A percentile compares a stretch with the other conserved stretches of the same genome.
These are phyloP conservation scores for Sinelater perroti DNA, from an alignment of 2,888 invertebrate genomes.

Conservation along the genomic window DNA sequence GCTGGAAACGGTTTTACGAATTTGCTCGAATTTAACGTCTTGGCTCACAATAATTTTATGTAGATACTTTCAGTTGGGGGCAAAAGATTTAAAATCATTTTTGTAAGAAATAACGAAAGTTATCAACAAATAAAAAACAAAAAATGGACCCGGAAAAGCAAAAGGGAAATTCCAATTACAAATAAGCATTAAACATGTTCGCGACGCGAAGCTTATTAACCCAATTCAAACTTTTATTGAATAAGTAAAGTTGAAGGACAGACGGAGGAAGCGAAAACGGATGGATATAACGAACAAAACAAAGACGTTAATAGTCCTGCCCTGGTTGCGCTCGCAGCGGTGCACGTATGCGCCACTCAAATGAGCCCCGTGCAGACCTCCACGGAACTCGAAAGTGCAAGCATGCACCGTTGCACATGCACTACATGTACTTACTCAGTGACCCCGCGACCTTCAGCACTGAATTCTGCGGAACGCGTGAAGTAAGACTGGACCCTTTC, in stretches of 20 bases:
- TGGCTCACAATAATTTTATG: too few species aligned
- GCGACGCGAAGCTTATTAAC: conserved; percentile 40
- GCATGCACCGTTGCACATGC: conserved; percentile 45
- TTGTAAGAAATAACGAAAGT: too few species aligned
- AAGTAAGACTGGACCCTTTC: conserved; percentile 58
- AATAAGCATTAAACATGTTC: conserved; percentile 30
- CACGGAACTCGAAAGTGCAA: conserved; percentile 48
- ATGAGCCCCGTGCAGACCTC: conserved; percentile 43
- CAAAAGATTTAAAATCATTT: too few species aligned
- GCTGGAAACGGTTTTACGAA: too few species aligned
- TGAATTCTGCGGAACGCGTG: conserved; percentile 55
- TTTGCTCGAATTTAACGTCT: too few species aligned
- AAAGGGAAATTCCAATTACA: conserved; percentile 21
- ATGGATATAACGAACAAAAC: conserved; percentile 60
- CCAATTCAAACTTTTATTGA: conserved; percentile 46
- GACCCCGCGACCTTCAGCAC: conserved; percentile 55
- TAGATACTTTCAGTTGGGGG: too few species aligned
- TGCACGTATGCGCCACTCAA: conserved; percentile 38
- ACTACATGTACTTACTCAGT: conserved; percentile 50
- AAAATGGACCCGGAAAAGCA: conserved; percentile 1
- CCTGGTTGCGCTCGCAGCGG: conserved; percentile 41
- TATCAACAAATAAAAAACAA: too few species aligned
- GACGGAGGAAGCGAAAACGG: conserved; percentile 53
- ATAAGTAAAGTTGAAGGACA: conserved; percentile 51
- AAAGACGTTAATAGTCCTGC: conserved; percentile 52